These are phyloP conservation scores for Aethes cnicana DNA, from an alignment of 2,888 invertebrate species.

Conservation along the genomic window DNA sequence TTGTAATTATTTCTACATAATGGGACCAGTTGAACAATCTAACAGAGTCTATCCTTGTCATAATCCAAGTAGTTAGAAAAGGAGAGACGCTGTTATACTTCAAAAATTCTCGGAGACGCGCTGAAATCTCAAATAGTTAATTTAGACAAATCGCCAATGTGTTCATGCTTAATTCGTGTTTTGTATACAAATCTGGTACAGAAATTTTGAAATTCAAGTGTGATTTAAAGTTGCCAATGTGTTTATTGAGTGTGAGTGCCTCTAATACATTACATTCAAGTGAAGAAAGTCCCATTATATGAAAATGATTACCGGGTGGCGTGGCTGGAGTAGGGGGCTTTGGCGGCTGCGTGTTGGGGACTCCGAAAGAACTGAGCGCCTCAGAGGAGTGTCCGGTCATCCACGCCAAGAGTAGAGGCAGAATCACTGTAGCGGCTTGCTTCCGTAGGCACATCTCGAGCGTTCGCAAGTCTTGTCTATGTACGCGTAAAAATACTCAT, in stretches of 20 bases:
- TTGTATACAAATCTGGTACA: neutral
- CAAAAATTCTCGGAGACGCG: neutral
- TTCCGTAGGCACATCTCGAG: constrained; percentile 64
- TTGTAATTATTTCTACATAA: constrained; percentile 46
- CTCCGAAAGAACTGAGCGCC: constrained; percentile 87
- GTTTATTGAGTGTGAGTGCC: constrained; percentile 18
- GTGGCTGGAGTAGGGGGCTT: constrained; percentile 79
- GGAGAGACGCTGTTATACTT: neutral
- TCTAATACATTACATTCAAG: constrained; percentile 22
- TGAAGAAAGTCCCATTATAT: constrained; percentile 62
- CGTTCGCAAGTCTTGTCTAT: constrained; percentile 45
- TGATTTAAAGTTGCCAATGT: constrained; percentile 21
- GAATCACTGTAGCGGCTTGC: constrained; percentile 58
- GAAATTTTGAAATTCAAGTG: constrained; percentile 3
- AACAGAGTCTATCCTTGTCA: constrained; percentile 4
- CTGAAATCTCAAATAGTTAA: neutral
- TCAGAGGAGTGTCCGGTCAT: constrained; percentile 76
- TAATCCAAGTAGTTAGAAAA: neutral
- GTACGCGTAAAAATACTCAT: constrained; percentile 24
- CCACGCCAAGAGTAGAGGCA: constrained; percentile 60
- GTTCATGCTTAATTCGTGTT: constrained; percentile 7
- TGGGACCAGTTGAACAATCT: constrained; percentile 41
- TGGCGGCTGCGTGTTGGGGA: constrained; percentile 83
- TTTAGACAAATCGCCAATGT: neutral
- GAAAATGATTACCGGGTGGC: constrained; percentile 80